These are phyloP conservation scores for Athalia rosae DNA, from an alignment of 2,888 invertebrate genomes.

Conservation along the genomic window DNA sequence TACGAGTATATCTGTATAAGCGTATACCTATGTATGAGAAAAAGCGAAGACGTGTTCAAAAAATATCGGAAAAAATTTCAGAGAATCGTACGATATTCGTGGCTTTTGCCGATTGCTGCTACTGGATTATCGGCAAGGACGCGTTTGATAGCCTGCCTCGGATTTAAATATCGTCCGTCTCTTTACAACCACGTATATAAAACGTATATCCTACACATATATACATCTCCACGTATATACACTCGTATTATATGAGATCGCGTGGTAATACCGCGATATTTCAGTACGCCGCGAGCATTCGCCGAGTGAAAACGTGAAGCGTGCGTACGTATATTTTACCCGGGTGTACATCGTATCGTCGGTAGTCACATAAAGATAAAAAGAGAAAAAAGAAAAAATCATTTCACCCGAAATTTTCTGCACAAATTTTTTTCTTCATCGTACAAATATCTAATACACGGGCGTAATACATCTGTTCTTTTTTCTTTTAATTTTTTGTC, in stretches of 20 bases:
- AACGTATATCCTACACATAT: conserved; percentile 5
- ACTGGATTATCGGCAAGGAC: no score
- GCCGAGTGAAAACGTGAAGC: conserved; percentile 44
- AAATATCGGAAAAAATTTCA: background rate
- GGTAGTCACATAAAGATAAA: no score
- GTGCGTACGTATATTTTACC: no score
- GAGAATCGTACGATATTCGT: conserved; percentile 36
- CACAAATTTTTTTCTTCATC: no score
- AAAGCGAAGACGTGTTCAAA: background rate
- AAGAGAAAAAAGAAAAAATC: no score
- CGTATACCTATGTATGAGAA: background rate
- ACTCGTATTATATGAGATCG: conserved; percentile 18
- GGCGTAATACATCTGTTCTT: no score
- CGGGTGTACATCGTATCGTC: no score
- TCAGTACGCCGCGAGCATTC: conserved; percentile 58
- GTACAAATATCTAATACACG: no score
- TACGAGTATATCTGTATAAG: background rate
- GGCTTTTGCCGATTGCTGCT: conserved; percentile 8
- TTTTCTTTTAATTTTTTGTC: no score
- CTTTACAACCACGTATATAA: conserved; percentile 1
- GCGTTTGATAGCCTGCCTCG: no score
- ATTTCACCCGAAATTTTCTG: background rate
- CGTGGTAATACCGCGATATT: conserved; percentile 47
- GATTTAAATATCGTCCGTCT: background rate
- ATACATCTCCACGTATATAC: background rate